Conservation (phyloP, 2,113 vertebrate genomes). For the Vidua chalybeata region DNA sequence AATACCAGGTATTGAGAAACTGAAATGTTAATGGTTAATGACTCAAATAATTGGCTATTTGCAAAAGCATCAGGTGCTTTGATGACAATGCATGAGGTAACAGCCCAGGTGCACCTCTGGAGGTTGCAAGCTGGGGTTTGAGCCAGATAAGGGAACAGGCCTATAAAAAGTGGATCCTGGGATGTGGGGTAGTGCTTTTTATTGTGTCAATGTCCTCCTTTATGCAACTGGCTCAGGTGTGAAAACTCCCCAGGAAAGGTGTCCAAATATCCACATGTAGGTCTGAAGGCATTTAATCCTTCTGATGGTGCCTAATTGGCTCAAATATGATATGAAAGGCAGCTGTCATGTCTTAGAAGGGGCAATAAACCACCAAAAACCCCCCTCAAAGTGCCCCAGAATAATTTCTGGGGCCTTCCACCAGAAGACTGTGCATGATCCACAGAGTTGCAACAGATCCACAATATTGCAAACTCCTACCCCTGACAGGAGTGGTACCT, state of each 20-base stretch:
- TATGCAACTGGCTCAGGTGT: no score
- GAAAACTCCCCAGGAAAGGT: background rate
- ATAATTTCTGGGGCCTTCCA: background rate
- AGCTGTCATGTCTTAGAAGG: background rate
- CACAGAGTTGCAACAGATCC: background rate
- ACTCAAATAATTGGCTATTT: background rate
- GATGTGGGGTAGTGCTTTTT: background rate
- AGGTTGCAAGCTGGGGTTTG: background rate
- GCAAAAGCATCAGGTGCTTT: background rate
- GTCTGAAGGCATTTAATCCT: background rate
- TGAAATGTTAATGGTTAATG: background rate
- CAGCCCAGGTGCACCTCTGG: background rate
- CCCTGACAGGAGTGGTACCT: background rate
- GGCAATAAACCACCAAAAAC: background rate
- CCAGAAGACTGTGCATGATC: no score
- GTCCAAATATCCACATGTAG: accelerated
- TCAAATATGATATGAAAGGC: background rate
- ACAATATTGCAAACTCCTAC: accelerated
- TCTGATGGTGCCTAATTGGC: no score
- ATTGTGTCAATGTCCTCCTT: background rate
- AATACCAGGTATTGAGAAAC: background rate
- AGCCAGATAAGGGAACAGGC: background rate
- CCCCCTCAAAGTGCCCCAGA: background rate
- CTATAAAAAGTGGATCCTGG: background rate
- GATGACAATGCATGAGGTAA: no score